A percentile compares a stretch with the other conserved stretches of the same genome.
phyloP scores from a whole-genome alignment of 53 echinoderm and acorn worm genomes.

The Mesocentrotus franciscanus region DNA sequence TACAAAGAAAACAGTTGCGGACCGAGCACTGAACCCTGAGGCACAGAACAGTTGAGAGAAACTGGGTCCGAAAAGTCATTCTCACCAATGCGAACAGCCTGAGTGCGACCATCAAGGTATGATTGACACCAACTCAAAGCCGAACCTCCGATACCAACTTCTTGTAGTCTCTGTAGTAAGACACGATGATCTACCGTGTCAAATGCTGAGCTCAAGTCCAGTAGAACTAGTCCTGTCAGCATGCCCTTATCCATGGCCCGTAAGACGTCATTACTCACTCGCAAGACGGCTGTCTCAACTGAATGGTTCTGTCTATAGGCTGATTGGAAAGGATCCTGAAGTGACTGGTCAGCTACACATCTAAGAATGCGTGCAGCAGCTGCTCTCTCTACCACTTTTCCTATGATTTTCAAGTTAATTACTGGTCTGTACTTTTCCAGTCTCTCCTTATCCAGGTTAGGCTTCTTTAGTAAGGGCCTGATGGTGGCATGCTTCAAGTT shows the following conservation, averaged over 20 bases:
- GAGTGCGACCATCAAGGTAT: no score
- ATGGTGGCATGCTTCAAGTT: background rate
- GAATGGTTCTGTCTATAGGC: slow-evolving; percentile 14
- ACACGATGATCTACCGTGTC: no score
- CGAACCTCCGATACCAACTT: no score
- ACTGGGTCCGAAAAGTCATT: background rate
- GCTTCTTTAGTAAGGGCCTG: background rate
- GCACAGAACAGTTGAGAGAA: background rate
- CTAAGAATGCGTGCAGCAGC: background rate
- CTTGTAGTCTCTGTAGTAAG: no score
- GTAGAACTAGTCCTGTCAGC: no score
- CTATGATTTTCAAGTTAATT: background rate
- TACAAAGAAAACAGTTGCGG: background rate
- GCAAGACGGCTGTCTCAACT: slow-evolving; percentile 13
- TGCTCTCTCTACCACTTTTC: background rate
- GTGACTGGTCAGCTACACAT: slow-evolving; percentile 11
- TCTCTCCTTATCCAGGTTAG: background rate
- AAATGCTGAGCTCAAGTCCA: no score
- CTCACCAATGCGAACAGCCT: slow-evolving; percentile 10
- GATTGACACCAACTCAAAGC: no score
- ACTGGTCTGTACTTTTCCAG: background rate
- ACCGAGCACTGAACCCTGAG: background rate
- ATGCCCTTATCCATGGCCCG: no score
- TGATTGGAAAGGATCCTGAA: background rate
- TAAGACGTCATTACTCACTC: no score